phyloP scores from a whole-genome alignment of 2,113 vertebrate species.

The Hydrolagus affinis region DNA sequence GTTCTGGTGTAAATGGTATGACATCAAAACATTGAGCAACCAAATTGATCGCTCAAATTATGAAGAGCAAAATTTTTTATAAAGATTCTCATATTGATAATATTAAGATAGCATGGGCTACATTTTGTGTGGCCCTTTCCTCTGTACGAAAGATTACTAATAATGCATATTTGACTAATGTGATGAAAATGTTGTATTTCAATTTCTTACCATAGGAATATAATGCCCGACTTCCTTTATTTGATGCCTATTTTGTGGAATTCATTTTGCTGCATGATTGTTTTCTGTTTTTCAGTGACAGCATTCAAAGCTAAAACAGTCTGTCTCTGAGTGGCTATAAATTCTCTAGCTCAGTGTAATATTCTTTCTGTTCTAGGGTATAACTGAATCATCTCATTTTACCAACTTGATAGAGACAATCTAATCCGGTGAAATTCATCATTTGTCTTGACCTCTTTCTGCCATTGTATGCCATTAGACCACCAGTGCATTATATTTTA shows the following conservation, averaged over 20 bases:
- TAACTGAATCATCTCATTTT: conserved; percentile 3
- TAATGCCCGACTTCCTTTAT: background rate
- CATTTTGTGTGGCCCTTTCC: conserved; percentile 5
- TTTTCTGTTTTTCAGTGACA: conserved; percentile 10
- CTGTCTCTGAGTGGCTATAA: background rate
- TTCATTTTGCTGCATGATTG: background rate
- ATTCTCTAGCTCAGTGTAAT: background rate
- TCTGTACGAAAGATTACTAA: conserved; percentile 21
- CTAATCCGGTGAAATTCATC: conserved; percentile 11
- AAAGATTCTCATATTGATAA: background rate
- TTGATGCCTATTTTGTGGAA: conserved; percentile 13
- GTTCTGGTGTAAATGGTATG: too few relatives aligned
- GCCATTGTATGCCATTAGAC: background rate
- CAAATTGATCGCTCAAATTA: background rate
- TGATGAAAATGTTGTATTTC: conserved; percentile 22
- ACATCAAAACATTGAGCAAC: background rate
- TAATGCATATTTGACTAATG: conserved; percentile 1
- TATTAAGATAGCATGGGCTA: background rate
- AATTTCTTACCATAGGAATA: conserved; percentile 14
- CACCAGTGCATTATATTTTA: conserved; percentile 17
- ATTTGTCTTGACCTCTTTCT: conserved; percentile 19
- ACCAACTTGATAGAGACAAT: conserved; percentile 25
- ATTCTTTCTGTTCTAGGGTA: background rate
- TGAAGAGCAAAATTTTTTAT: background rate
- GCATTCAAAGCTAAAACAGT: conserved; percentile 10